phyloP scores from a whole-genome alignment of 2,113 vertebrate genomes.

The Synchiropus splendidus region DNA sequence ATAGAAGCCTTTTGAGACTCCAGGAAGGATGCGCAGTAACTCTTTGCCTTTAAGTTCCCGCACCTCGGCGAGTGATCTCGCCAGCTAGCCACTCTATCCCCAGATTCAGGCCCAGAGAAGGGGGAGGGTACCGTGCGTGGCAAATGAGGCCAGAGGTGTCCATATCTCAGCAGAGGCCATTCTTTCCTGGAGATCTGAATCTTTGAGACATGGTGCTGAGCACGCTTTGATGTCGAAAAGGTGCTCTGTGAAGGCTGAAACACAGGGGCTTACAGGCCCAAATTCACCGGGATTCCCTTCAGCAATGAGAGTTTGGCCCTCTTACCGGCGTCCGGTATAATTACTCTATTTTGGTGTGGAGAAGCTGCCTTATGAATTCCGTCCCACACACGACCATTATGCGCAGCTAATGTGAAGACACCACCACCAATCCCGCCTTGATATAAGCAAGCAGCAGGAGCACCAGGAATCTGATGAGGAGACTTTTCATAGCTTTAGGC shows the following conservation, averaged over 20 bases:
- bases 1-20: slow-evolving; percentile 66
- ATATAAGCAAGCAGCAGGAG: slow-evolving; percentile 27
- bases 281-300: slow-evolving; percentile 49
- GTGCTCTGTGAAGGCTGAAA: slow-evolving; percentile 52
- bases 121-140: slow-evolving; percentile 42
- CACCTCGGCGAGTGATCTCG: slow-evolving; percentile 64
- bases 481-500: slow-evolving; percentile 38
- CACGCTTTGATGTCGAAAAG: slow-evolving; percentile 68
- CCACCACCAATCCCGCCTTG: slow-evolving; percentile 27
- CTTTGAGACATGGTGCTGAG: slow-evolving; percentile 50
- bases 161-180: slow-evolving; percentile 64
- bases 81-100: slow-evolving; percentile 57
- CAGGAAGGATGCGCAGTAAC: slow-evolving; percentile 64
- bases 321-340: slow-evolving; percentile 48
- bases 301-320: slow-evolving; percentile 35
- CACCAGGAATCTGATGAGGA: slow-evolving; percentile 12
- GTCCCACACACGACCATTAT: slow-evolving; percentile 27
- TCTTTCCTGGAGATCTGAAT: slow-evolving; percentile 64
- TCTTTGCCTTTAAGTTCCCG: slow-evolving; percentile 63
- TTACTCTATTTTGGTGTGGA: slow-evolving; percentile 32
- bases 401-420: slow-evolving; percentile 32
- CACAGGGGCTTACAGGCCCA: slow-evolving; percentile 44
- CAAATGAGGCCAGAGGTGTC: slow-evolving; percentile 67
- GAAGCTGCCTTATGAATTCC: slow-evolving; percentile 20
- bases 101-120: slow-evolving; percentile 45